Evolutionary conservation across 2,797 vertebrate species (phyloP).

Genomic region (Pseudochirops cupreus): DNA sequence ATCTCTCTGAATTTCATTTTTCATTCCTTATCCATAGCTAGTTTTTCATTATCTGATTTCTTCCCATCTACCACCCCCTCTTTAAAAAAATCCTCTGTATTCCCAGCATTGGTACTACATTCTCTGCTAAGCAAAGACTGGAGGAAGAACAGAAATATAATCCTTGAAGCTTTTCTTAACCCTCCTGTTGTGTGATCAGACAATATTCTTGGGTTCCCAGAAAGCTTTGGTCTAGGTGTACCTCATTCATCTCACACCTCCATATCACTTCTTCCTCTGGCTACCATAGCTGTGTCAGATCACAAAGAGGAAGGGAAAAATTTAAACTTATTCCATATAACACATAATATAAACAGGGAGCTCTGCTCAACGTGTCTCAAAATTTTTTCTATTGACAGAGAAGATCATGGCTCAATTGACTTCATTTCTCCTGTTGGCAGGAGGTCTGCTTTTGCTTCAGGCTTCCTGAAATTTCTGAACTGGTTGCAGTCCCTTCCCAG

Average conservation of each 20-base stretch:
- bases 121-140: not conserved
- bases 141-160: not conserved
- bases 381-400: not conserved
- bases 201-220: not conserved
- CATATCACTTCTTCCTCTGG: not conserved
- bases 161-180: not conserved
- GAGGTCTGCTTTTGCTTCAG: not conserved
- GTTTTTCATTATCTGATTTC: not conserved
- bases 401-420: not conserved
- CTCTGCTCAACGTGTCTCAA: not conserved
- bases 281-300: not conserved
- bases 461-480: not conserved
- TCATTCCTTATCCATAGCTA: not conserved
- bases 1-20: not conserved
- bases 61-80: too few relatives aligned
- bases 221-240: not conserved
- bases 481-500: not conserved
- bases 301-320: not conserved
- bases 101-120: not conserved
- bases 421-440: not conserved
- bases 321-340: not conserved
- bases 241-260: not conserved
- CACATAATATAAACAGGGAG: not conserved
- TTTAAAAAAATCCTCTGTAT: not conserved
- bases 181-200: not conserved